Conservation (phyloP, 2,888 invertebrate genomes). For the Ferdinandea cuprea region DNA sequence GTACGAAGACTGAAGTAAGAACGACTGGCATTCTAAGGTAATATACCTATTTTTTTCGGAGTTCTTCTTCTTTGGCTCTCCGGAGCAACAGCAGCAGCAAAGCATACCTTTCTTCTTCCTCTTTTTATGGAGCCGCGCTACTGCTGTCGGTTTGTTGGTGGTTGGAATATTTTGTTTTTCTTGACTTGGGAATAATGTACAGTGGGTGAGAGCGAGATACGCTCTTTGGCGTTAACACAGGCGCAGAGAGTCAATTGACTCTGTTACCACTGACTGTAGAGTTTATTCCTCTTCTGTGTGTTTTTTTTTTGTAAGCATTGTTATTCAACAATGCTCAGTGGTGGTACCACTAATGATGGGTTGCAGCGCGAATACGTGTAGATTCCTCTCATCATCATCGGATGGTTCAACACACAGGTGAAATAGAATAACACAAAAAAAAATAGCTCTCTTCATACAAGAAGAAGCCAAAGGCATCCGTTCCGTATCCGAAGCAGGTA, state of each 20-base stretch:
- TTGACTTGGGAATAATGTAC: conserved; percentile 47
- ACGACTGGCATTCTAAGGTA: conserved; percentile 83
- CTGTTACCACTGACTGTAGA: conserved; percentile 42
- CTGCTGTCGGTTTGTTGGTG: conserved; percentile 70
- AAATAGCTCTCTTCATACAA: conserved; percentile 32
- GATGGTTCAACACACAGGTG: conserved; percentile 55
- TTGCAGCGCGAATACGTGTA: conserved; percentile 41
- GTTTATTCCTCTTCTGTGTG: conserved; percentile 7
- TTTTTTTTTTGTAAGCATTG: conserved; percentile 34
- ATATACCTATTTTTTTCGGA: conserved; percentile 83
- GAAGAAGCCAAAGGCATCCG: background rate
- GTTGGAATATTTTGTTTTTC: conserved; percentile 56
- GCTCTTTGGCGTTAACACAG: conserved; percentile 71
- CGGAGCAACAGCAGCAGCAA: conserved; percentile 51
- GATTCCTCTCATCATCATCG: conserved; percentile 27
- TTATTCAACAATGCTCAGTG: conserved; percentile 44
- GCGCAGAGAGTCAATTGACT: conserved; percentile 66
- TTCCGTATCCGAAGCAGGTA: conserved; percentile 29
- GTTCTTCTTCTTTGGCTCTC: conserved; percentile 77
- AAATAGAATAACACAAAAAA: conserved; percentile 3
- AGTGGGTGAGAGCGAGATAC: conserved; percentile 54
- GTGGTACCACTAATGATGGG: conserved; percentile 51
- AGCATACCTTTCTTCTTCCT: conserved; percentile 72
- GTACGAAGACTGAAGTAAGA: conserved; percentile 84
- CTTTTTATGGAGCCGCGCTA: conserved; percentile 70